Conservation (phyloP, 2,888 invertebrate species). For the Ochropacha duplaris region DNA sequence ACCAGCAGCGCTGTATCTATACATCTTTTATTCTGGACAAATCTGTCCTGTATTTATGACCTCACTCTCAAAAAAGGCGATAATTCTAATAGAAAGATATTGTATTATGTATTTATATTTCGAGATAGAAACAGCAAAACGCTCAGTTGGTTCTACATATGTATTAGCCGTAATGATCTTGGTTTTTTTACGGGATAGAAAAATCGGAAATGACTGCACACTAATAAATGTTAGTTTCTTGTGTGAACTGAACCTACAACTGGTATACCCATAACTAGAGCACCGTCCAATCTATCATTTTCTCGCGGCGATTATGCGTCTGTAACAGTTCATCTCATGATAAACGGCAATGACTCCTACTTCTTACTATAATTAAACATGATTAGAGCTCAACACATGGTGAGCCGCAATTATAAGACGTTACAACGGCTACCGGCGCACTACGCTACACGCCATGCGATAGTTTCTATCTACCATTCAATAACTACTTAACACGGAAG, state of each 20-base stretch:
- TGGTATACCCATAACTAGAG: slow-evolving; percentile 22
- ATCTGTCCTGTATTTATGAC: no score
- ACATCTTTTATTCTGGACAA: no score
- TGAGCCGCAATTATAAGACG: slow-evolving; percentile 76
- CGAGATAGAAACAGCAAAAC: no score
- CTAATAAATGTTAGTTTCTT: neutral
- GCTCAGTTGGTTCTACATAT: no score
- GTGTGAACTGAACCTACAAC: neutral
- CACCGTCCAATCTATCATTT: slow-evolving; percentile 60
- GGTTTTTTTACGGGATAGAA: no score
- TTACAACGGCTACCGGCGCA: slow-evolving; percentile 72
- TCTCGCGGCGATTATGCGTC: slow-evolving; percentile 62
- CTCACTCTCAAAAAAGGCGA: no score
- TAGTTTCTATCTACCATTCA: slow-evolving; percentile 68
- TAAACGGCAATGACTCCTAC: slow-evolving; percentile 78
- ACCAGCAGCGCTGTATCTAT: no score
- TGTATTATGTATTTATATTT: no score
- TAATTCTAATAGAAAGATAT: no score
- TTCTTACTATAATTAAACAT: slow-evolving; percentile 76
- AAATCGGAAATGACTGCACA: neutral
- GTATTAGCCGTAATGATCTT: no score
- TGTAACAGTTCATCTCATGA: slow-evolving; percentile 82
- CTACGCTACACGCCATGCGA: slow-evolving; percentile 67
- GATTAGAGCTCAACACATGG: slow-evolving; percentile 81
- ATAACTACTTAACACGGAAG: slow-evolving; percentile 68